These are phyloP conservation scores for Drosophila subquinaria DNA, from an alignment of 2,888 invertebrate genomes.

Conservation along the genomic window DNA sequence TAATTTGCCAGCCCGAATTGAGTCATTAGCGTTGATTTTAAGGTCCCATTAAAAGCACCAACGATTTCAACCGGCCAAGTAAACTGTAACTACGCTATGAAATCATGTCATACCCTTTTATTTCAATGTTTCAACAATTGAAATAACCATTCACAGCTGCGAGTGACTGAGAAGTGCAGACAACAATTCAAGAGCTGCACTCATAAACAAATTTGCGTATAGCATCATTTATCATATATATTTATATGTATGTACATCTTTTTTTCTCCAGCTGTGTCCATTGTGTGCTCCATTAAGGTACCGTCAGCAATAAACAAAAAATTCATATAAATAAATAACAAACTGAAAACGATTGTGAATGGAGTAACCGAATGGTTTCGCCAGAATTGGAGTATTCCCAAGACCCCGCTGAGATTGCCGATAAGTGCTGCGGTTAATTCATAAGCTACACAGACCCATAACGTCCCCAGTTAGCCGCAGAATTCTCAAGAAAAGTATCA, in stretches of 20 bases:
- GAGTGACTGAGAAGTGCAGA: constrained; percentile 26
- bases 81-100: constrained; percentile 6
- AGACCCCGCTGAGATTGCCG: constrained; percentile 45
- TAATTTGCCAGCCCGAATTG: constrained; percentile 63
- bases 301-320: constrained; percentile 38
- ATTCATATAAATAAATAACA: constrained; percentile 42
- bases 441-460: constrained; percentile 24
- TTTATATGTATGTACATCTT: constrained; percentile 18
- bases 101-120: background rate
- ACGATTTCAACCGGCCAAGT: constrained; percentile 40
- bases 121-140: constrained; percentile 18
- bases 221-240: constrained; percentile 66
- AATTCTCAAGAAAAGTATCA: constrained; percentile 23
- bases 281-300: constrained; percentile 53
- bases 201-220: constrained; percentile 73
- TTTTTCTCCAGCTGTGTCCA: constrained; percentile 55
- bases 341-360: constrained; percentile 17
- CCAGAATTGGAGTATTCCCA: constrained; percentile 34
- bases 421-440: constrained; percentile 54
- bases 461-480: constrained; percentile 3
- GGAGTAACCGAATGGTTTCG: constrained; percentile 28
- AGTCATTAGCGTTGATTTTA: constrained; percentile 74
- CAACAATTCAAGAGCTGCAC: constrained; percentile 62
- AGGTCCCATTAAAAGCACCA: constrained; percentile 62
- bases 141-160: constrained; percentile 23